Percentiles rank a stretch among this genome's conserved stretches.
phyloP scores from a whole-genome alignment of 2,797 vertebrate genomes.

The Pseudotriccus pelzelni region DNA sequence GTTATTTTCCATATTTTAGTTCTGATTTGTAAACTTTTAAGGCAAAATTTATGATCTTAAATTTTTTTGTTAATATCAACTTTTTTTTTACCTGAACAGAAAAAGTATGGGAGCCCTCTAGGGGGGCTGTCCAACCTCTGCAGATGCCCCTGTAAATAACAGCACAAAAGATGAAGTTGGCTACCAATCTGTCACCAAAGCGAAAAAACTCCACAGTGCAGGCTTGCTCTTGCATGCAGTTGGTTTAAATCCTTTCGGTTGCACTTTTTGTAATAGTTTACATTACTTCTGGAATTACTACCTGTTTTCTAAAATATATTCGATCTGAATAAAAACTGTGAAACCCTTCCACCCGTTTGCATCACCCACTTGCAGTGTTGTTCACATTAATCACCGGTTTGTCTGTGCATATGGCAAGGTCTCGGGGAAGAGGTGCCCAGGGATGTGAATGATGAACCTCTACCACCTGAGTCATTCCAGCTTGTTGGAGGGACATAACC shows the following conservation, averaged over 20 bases:
- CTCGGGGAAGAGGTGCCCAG: background rate
- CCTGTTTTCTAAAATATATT: background rate
- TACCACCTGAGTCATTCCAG: background rate
- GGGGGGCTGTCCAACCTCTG: background rate
- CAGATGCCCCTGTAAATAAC: background rate
- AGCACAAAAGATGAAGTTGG: background rate
- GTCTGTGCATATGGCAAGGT: background rate
- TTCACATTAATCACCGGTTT: background rate
- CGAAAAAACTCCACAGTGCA: accelerated
- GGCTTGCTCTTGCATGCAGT: background rate
- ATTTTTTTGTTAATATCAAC: background rate
- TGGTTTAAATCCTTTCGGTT: background rate
- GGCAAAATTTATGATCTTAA: background rate
- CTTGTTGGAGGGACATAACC: background rate
- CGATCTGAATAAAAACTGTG: background rate
- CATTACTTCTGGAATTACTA: background rate
- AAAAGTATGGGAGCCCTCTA: slow-evolving; percentile 6
- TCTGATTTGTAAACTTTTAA: background rate
- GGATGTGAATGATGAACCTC: background rate
- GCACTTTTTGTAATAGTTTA: background rate
- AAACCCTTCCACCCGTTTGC: background rate
- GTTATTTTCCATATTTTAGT: background rate
- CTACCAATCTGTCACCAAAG: background rate
- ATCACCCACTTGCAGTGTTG: accelerated
- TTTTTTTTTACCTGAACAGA: background rate